Evolutionary conservation across 2,888 invertebrate species (phyloP), one percentile per base, ranked within the genome.

Genomic region (Masnerella sp.): DNA sequence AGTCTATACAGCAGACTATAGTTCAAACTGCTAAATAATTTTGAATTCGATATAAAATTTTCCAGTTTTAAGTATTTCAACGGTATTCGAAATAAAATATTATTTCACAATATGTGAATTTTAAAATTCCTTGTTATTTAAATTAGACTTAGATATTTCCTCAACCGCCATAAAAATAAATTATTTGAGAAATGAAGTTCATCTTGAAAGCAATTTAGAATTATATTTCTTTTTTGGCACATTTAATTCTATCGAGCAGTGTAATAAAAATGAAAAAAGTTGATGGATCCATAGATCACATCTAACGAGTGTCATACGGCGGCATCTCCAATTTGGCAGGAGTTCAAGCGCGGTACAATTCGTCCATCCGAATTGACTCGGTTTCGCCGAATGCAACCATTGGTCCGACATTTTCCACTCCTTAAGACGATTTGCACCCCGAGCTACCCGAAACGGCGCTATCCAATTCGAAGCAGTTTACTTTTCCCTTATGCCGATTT

Each of bases 401-500:
- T 61, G 34, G 30, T 54, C 49, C 59, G 52, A 68, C 49, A 68
- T 75, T 75, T 71, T 71, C 71, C 67, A 68, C 62, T 75, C 71
- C 64, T 71, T 75, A 68, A 68, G 68, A 20, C 75, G 75, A 75
- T 68, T 72, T 75, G 64, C 64, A 72, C 68, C 38, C 68, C 40
- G 47, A 43, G 58, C 28, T 25, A 45, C 34, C 68, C 52, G 22
- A 52, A 45, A 30, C 58, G 65, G 61, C 47, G 71, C 64, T 68
- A 64, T 61, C 64, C 68, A 64, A 75, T 64, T 75, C 73, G 61
- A 73, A 69, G 72, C 75, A 72, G 69, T 75, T 75, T 75, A 75
- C 75, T 75, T 75, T 73, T 73, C 75, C 75, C 73, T 73, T 70
- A 73, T 67, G 73, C 65, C 67, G 69, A 52, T 73, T 75, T 70